A percentile compares a stretch with the other conserved stretches of the same genome.
Conservation (phyloP, 2,797 vertebrate species). For the Zalophus californianus region DNA sequence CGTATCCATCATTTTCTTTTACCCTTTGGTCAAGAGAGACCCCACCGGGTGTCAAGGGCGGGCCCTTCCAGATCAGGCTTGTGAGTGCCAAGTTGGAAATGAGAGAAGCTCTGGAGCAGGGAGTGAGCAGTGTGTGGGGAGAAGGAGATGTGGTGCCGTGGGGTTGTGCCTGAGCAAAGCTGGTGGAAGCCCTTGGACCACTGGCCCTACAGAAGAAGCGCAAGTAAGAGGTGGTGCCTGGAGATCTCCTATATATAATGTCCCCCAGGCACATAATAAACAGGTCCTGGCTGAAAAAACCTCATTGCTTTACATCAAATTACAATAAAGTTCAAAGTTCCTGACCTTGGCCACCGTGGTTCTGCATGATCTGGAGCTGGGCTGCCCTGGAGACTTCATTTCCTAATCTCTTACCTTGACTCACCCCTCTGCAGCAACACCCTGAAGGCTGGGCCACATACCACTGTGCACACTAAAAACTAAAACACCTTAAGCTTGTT, state of each 20-base stretch:
- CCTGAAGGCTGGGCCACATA: not conserved
- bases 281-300: not conserved
- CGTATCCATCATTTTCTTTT: not conserved
- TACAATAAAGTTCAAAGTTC: not conserved
- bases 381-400: not conserved
- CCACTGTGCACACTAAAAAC: not conserved
- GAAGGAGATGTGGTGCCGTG: accelerated
- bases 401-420: not conserved
- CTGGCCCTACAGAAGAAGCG: not conserved
- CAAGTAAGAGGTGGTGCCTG: not conserved
- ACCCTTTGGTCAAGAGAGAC: not conserved
- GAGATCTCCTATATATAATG: no score
- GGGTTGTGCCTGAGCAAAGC: not conserved
- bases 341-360: not conserved
- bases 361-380: not conserved
- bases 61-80: not conserved
- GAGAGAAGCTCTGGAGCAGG: not conserved
- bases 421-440: not conserved
- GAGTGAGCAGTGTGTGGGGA: not conserved
- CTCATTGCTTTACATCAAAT: not conserved
- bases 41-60: not conserved
- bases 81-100: not conserved
- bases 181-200: not conserved
- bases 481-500: not conserved
- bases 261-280: not conserved